These are phyloP conservation scores for Lumbricus terrestris DNA, from an alignment of 2,888 invertebrate genomes.

Conservation along the genomic window DNA sequence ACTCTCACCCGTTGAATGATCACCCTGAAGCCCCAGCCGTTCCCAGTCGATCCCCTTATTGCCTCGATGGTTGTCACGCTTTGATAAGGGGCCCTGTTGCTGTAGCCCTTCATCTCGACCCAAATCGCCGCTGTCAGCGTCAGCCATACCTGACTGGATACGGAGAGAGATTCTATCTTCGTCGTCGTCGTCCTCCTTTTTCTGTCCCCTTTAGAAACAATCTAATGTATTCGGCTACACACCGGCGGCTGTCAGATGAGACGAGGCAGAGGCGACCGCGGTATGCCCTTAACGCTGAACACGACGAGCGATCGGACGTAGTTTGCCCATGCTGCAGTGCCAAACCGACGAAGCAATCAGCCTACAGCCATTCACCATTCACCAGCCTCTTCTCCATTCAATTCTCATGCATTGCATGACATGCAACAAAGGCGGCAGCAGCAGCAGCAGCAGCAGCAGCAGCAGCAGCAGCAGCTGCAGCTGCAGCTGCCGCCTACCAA, in stretches of 20 bases:
- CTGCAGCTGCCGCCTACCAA: not conserved
- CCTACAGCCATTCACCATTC: not conserved
- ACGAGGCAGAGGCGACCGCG: not conserved
- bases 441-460: not conserved
- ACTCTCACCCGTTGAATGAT: not conserved
- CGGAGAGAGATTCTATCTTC: not conserved
- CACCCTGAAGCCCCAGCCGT: not conserved
- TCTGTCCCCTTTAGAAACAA: not conserved
- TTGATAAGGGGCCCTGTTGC: not conserved
- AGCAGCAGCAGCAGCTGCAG: not conserved
- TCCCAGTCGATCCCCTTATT: not conserved
- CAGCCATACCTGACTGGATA: not conserved
- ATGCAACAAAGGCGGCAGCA: not conserved
- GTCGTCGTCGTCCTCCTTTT: not conserved
- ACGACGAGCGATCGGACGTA: not conserved
- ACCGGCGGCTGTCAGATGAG: not conserved
- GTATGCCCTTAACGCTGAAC: not conserved
- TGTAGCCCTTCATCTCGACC: not conserved
- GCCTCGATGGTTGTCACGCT: not conserved
- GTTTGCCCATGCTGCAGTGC: not conserved
- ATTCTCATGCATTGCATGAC: not conserved
- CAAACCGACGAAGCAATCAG: not conserved
- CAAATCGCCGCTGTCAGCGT: not conserved
- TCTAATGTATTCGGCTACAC: not conserved
- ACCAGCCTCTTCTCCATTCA: not conserved